Conservation (phyloP, 2,797 vertebrate genomes). For the Dipus sagitta region DNA sequence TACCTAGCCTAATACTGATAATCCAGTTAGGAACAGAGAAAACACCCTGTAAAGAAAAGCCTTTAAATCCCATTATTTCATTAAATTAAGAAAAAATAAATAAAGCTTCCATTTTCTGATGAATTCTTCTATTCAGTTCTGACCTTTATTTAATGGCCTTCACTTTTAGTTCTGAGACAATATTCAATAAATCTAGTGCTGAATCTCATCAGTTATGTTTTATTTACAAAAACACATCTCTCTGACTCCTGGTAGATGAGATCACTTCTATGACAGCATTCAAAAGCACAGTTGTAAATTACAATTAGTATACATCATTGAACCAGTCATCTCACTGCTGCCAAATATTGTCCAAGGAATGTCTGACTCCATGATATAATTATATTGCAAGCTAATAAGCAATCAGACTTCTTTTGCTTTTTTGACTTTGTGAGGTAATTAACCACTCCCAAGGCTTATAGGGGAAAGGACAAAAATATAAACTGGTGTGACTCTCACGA, state of each 20-base stretch:
- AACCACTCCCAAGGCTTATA: constrained; percentile 17
- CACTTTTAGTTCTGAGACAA: neutral
- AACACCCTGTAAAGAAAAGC: neutral
- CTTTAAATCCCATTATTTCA: neutral
- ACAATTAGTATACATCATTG: constrained; percentile 53
- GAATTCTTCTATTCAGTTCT: constrained; percentile 5
- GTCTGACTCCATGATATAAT: constrained; percentile 39
- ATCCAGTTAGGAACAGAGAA: neutral
- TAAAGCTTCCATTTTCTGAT: neutral
- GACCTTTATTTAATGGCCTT: constrained; percentile 14
- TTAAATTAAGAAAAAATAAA: neutral
- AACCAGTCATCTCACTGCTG: neutral
- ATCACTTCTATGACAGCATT: constrained; percentile 45
- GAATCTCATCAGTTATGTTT: neutral
- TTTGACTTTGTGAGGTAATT: constrained; percentile 46
- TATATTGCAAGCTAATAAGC: constrained; percentile 53
- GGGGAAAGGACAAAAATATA: neutral
- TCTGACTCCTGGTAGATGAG: constrained; percentile 1
- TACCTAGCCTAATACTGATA: neutral
- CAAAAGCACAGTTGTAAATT: constrained; percentile 57
- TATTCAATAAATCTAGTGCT: constrained; percentile 45
- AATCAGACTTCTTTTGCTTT: constrained; percentile 20
- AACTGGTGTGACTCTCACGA: constrained; percentile 12
- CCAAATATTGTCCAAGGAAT: constrained; percentile 48
- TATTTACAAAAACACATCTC: constrained; percentile 32